Base-by-base conservation (phyloP, 2,888 invertebrate species). In the Erebia palarica region DNA sequence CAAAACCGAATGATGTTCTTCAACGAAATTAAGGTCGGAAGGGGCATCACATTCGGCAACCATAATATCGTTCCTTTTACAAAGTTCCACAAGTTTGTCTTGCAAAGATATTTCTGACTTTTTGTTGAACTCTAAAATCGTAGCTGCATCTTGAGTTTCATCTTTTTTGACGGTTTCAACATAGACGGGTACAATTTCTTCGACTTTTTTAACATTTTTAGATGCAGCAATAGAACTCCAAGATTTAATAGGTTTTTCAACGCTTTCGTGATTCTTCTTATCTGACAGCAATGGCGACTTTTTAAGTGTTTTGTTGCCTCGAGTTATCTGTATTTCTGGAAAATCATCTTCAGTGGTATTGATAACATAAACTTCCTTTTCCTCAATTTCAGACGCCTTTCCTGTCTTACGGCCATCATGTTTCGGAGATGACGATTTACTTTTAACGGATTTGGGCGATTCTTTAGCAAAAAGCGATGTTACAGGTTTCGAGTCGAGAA, bases 211-310 rank as follows among this genome's bases (percentile, higher is more conserved):
- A 53, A 80, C 74, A 75, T 70, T 86, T 78, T 86, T 89, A 18
- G 86, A 82, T 3, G 94, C 92, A 57, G 94, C 94, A 75, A 94
- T 90, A 61, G 91, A 92, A 79, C 94, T 94, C 94, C 94, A 94
- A 14, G 94, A 94, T 82, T 92, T 92, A 42, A 87, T 84, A 3
- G 87, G 88, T 75, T 86, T 86, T 36, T 87, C 87, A 47, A 78
- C 86, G 59, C 16, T 68, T 11, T 77, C 79, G 57, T 79, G 79
- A 63, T 70, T 67, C 53, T 65, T 78, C 74, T 79, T 82, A 21
- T 77, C 82, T 10, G 75, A 71, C 4, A 85, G 81, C 61, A 88
- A 88, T 10, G 90, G 88, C 3, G 91, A 89, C 75, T 85, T 89
- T 75, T 89, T 92, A 1, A 86, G 86, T 9, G 82, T 70, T 78